Evolutionary conservation across 2,797 vertebrate species (phyloP).

Genomic region (Eurystomus glaucurus): DNA sequence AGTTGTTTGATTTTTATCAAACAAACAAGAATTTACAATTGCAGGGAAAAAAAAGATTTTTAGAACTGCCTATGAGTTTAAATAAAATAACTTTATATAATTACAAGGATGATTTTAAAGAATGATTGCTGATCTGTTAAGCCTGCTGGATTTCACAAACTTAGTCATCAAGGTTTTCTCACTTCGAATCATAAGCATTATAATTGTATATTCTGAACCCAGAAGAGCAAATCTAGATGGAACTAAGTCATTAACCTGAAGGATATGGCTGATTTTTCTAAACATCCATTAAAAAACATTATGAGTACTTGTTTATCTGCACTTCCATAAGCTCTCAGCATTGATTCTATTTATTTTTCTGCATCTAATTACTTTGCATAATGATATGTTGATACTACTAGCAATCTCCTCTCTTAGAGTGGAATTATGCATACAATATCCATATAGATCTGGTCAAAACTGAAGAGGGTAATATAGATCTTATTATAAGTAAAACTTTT

Average conservation of each 20-base stretch:
- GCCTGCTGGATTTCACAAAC: not conserved
- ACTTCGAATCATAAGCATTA: slow-evolving; percentile 21
- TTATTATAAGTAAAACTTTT: not conserved
- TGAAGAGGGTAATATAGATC: not conserved
- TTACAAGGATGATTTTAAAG: not conserved
- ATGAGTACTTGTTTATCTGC: slow-evolving; percentile 53
- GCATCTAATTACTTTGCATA: slow-evolving; percentile 70
- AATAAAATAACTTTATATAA: not conserved
- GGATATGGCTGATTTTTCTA: slow-evolving; percentile 63
- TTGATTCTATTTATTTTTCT: slow-evolving; percentile 66
- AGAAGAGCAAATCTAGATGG: slow-evolving; percentile 28
- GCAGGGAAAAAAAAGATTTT: not conserved
- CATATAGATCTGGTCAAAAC: slow-evolving; percentile 5
- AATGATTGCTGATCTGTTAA: not conserved
- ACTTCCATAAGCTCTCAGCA: slow-evolving; percentile 33
- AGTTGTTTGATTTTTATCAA: not conserved
- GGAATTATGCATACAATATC: slow-evolving; percentile 31
- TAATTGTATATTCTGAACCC: slow-evolving; percentile 26
- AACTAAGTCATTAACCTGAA: slow-evolving; percentile 71
- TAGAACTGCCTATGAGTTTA: not conserved
- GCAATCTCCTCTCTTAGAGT: slow-evolving; percentile 35
- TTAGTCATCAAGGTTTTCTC: slow-evolving; percentile 9
- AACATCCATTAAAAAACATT: slow-evolving; percentile 54
- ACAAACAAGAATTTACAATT: not conserved
- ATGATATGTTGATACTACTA: slow-evolving; percentile 70